Conservation (phyloP, 2,888 invertebrate species). For the Lysandra bellargus region DNA sequence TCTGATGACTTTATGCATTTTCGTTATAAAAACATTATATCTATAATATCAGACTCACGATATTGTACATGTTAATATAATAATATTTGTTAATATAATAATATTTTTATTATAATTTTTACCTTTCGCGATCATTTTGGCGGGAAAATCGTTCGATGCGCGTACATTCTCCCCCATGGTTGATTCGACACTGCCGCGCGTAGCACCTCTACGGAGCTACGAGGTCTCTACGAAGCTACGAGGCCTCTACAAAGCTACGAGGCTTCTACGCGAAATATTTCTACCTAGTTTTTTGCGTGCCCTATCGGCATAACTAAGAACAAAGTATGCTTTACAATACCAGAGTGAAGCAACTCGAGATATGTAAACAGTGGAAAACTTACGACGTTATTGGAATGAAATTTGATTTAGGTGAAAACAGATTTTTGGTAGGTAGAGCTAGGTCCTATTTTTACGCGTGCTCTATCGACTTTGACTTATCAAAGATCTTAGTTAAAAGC, state of each 20-base stretch:
- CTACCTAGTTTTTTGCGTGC: neutral
- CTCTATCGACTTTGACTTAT: too few relatives aligned
- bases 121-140: constrained; percentile 70
- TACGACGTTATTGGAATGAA: too few relatives aligned
- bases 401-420: too few relatives aligned
- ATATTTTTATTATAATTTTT: constrained; percentile 30
- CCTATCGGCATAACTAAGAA: too few relatives aligned
- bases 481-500: too few relatives aligned
- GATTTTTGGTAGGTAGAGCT: too few relatives aligned
- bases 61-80: neutral
- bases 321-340: too few relatives aligned
- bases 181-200: constrained; percentile 37
- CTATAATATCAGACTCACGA: neutral
- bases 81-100: neutral
- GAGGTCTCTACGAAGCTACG: neutral
- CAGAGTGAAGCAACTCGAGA: too few relatives aligned
- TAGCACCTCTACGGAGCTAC: neutral
- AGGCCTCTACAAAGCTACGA: neutral
- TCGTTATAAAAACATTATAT: neutral
- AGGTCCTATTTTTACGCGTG: too few relatives aligned
- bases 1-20: too few relatives aligned
- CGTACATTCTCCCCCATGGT: constrained; percentile 56
- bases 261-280: neutral
- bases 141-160: constrained; percentile 55
- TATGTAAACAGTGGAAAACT: too few relatives aligned